phyloP scores from a whole-genome alignment of 2,888 invertebrate species.

The Ormia ochracea region DNA sequence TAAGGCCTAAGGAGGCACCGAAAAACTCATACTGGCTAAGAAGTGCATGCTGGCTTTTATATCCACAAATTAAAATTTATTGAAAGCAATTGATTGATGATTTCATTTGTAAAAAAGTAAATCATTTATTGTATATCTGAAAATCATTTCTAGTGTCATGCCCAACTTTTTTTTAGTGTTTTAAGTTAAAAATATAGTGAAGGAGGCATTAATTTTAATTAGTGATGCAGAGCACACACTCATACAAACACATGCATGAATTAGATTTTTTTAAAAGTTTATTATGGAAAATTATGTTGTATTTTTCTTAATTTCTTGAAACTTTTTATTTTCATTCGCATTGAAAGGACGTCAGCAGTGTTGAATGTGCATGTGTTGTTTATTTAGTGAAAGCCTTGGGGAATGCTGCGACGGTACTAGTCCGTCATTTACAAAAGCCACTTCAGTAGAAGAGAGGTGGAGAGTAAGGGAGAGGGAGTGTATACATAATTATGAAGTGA shows the following conservation, averaged over 20 bases:
- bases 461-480: not conserved
- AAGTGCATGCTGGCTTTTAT: no score
- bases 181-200: conserved; percentile 64
- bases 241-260: conserved; percentile 24
- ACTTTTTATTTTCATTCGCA: conserved; percentile 13
- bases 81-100: no score
- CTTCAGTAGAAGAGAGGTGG: not conserved
- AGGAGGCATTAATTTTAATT: conserved; percentile 75
- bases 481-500: conserved; percentile 57
- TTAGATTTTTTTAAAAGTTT: conserved; percentile 46
- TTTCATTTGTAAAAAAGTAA: no score
- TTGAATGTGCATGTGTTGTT: conserved; percentile 35
- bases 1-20: no score
- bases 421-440: conserved; percentile 1
- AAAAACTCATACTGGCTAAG: no score
- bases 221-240: conserved; percentile 35
- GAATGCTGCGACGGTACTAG: conserved; percentile 38
- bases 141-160: not conserved
- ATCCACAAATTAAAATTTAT: no score
- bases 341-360: not conserved
- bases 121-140: no score
- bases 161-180: not conserved
- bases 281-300: conserved; percentile 41
- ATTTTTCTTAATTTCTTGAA: conserved; percentile 37
- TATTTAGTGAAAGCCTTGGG: conserved; percentile 55